Evolutionary conservation across 1,140 invertebrate species (phyloP).

Genomic region (Eueides isabella): DNA sequence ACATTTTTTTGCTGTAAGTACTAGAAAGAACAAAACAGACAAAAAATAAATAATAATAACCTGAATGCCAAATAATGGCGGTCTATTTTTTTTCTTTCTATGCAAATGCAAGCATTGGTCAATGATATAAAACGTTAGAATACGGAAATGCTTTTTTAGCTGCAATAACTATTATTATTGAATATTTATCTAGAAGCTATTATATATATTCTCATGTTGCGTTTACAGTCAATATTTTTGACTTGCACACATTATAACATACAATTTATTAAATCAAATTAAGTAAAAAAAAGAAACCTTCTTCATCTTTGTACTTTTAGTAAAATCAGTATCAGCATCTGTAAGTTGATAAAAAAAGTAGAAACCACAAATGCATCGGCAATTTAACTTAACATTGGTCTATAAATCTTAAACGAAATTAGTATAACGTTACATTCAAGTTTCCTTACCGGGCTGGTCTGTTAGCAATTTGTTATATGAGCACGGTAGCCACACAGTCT

Average conservation of each 20-base stretch:
- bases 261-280: no score
- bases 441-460: constrained; percentile 14
- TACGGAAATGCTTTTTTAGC: constrained; percentile 52
- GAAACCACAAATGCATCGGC: not conserved
- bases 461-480: constrained; percentile 16
- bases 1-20: not conserved
- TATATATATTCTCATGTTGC: not conserved
- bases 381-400: not conserved
- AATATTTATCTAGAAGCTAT: not conserved
- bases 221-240: not conserved
- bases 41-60: constrained; percentile 11
- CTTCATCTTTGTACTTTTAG: no score
- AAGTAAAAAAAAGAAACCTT: not conserved
- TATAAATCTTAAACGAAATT: constrained; percentile 22
- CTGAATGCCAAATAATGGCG: constrained; percentile 6
- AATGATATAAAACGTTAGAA: constrained; percentile 58
- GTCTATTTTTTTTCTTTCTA: constrained; percentile 26
- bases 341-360: not conserved
- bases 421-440: constrained; percentile 30
- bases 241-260: no score
- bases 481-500: constrained; percentile 59
- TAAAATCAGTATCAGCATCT: not conserved
- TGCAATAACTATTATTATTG: constrained; percentile 28
- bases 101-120: constrained; percentile 22
- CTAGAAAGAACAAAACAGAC: not conserved